These are phyloP conservation scores for Gnathonemus longibarbis DNA, from an alignment of 2,113 vertebrate genomes.

Conservation along the genomic window DNA sequence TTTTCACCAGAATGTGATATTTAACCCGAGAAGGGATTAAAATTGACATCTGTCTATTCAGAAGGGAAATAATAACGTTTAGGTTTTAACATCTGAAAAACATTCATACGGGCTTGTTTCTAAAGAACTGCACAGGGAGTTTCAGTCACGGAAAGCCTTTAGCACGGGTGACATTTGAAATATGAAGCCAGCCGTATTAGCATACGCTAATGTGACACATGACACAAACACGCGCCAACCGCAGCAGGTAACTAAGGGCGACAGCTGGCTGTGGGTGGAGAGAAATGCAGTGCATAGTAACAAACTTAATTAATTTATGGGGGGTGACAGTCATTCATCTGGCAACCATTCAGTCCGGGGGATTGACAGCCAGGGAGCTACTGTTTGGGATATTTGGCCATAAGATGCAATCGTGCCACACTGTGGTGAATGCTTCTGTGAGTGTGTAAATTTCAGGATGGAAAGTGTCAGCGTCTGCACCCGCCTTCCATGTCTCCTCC, in stretches of 20 bases:
- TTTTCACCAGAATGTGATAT: background rate
- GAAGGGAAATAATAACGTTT: background rate
- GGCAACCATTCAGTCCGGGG: background rate
- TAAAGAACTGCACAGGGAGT: background rate
- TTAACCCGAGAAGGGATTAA: background rate
- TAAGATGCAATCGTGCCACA: background rate
- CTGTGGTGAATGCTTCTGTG: background rate
- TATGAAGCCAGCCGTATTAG: background rate
- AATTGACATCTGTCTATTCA: background rate
- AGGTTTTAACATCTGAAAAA: background rate
- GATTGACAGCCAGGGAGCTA: background rate
- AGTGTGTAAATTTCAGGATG: background rate
- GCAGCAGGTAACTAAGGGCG: background rate
- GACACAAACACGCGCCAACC: background rate
- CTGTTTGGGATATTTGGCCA: background rate
- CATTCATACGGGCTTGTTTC: background rate
- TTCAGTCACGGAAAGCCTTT: background rate
- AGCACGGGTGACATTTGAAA: conserved; percentile 2
- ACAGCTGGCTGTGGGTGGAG: background rate
- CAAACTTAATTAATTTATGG: background rate
- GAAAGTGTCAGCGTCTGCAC: background rate
- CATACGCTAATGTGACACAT: background rate
- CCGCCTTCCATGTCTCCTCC: too few relatives aligned
- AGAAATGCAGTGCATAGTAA: background rate
- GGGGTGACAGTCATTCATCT: background rate